Base-by-base conservation (phyloP, 2,888 invertebrate genomes). In the Sarcophaga subvicina region DNA sequence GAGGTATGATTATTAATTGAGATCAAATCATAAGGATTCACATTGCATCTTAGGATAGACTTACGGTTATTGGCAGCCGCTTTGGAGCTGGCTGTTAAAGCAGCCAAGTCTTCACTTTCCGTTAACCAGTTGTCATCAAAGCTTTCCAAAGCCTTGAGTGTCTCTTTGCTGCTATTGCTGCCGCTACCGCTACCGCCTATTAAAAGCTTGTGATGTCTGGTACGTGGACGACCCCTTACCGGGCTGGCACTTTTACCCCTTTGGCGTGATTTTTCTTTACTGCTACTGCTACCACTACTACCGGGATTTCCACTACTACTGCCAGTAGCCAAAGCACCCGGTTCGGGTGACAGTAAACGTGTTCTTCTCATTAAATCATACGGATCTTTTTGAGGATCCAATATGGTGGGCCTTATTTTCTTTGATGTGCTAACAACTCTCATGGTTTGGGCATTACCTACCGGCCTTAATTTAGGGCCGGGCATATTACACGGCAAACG, bases 291-390 rank as follows among this genome's bases (percentile, higher is more conserved):
- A 2, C 64, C 71, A 12, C 86, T 64, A 5, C 64, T 71, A 11
- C 73, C 49, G 2, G 76, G 25, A 86, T 54, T 14, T 54, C 88
- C 69, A 88, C 89, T 37, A 88, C 85, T 17, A 20, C 37, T 49
- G 11, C 77, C 62, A 59, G 8, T 75, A 2, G 11, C 59, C 20
- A n/a, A 49, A 54, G 11, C 6, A 67, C 90, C 90, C 4, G 92
- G 91, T 85, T 95, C 93, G 2, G 96, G 96, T 71, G 96, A 96
- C 59, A 95, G 94, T 81, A 97, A 93, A 83, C 97, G 95, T 89
- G 96, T 96, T 88, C 97, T 95, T 90, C 97, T 95, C 96, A 97
- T 96, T 89, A 97, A 94, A 93, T 97, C 97, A 93, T 97, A 97
- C 0, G 97, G 97, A 93, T 97, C 96, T 93, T 94, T 95, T 64